Conservation (phyloP, 2,797 vertebrate species). For the Premnoplex brunnescens region DNA sequence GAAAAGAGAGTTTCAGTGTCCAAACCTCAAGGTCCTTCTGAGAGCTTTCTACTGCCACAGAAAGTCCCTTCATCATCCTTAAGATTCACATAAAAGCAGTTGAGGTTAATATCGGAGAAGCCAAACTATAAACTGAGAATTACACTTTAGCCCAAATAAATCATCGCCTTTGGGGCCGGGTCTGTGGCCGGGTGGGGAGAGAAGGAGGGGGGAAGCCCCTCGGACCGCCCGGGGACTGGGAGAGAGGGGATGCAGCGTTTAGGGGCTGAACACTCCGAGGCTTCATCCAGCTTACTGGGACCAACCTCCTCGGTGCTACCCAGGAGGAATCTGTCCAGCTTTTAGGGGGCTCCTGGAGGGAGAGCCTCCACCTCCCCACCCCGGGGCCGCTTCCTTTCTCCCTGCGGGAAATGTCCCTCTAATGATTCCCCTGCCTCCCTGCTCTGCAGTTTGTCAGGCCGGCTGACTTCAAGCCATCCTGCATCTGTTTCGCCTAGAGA, state of each 20-base stretch:
- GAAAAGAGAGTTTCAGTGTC: background rate
- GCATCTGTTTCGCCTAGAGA: slow-evolving; percentile 69
- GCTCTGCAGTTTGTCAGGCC: slow-evolving; percentile 70
- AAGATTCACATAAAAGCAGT: background rate
- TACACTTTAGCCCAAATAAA: slow-evolving; percentile 39
- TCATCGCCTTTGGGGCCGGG: background rate
- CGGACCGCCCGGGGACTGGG: background rate
- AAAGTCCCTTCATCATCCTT: slow-evolving; percentile 12
- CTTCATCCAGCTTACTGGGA: accelerated
- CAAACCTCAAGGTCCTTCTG: background rate
- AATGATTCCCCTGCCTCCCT: slow-evolving; percentile 56
- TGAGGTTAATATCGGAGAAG: slow-evolving; percentile 22
- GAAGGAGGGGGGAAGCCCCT: background rate
- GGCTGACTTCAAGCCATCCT: slow-evolving; percentile 53
- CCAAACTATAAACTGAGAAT: slow-evolving; percentile 52
- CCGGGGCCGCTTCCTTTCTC: slow-evolving; percentile 24
- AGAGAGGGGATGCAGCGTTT: accelerated
- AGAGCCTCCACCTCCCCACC: background rate
- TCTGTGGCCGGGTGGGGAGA: background rate
- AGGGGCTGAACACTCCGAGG: accelerated
- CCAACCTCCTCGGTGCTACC: no score
- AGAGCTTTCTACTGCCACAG: background rate
- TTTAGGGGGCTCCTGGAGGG: background rate
- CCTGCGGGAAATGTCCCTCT: slow-evolving; percentile 51
- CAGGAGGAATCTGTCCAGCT: background rate